These are phyloP conservation scores for Gallinago undulata DNA, from an alignment of 2,113 vertebrate genomes.

Conservation along the genomic window DNA sequence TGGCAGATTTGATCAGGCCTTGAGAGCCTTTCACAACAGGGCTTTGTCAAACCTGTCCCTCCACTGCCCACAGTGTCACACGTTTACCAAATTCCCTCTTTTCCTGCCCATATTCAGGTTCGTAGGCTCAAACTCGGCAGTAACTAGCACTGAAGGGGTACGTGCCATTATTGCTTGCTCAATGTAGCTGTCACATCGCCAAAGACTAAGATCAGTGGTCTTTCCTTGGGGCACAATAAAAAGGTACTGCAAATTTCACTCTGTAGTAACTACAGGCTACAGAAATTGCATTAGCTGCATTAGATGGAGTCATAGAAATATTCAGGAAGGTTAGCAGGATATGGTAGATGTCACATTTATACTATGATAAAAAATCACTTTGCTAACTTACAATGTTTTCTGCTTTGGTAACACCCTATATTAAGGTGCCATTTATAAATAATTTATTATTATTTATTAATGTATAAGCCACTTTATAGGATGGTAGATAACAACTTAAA, in stretches of 20 bases:
- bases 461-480: constrained; percentile 77
- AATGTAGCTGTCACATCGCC: constrained; percentile 25
- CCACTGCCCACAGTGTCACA: constrained; percentile 34
- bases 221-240: constrained; percentile 69
- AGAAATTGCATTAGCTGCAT: constrained; percentile 76
- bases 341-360: constrained; percentile 62
- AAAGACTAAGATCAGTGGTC: not conserved
- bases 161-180: not conserved
- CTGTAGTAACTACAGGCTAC: constrained; percentile 68
- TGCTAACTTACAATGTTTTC: constrained; percentile 73
- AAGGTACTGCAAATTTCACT: constrained; percentile 74
- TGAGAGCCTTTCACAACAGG: constrained; percentile 75
- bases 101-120: constrained; percentile 10
- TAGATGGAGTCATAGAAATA: constrained; percentile 70
- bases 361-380: constrained; percentile 79
- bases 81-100: not conserved
- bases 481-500: constrained; percentile 80
- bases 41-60: constrained; percentile 66
- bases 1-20: constrained; percentile 80
- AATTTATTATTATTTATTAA: constrained; percentile 83
- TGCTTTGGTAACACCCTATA: constrained; percentile 75
- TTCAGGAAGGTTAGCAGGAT: constrained; percentile 68
- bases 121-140: constrained; percentile 57
- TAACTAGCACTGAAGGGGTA: constrained; percentile 54
- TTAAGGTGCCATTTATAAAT: constrained; percentile 80